phyloP scores from a whole-genome alignment of 2,113 vertebrate genomes.

The Tragelaphus imberbis region DNA sequence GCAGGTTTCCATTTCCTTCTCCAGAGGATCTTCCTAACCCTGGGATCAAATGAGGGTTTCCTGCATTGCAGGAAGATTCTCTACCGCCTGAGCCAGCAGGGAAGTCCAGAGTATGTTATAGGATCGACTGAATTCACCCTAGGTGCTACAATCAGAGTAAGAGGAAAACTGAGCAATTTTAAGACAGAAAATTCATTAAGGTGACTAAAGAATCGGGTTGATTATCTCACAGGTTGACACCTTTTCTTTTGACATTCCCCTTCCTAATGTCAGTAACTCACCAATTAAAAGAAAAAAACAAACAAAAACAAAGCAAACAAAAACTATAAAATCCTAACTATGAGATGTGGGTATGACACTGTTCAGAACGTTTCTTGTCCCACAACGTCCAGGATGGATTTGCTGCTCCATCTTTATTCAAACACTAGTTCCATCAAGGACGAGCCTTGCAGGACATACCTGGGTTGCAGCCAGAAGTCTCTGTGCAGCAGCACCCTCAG shows the following conservation, averaged over 20 bases:
- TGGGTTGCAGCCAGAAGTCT: slow-evolving; percentile 66
- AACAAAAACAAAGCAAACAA: not conserved
- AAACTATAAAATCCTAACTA: not conserved
- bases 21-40: not conserved
- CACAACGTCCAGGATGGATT: not conserved
- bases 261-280: not conserved
- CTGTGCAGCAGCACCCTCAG: slow-evolving; percentile 75
- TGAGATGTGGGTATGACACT: not conserved
- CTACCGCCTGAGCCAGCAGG: not conserved
- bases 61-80: not conserved
- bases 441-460: slow-evolving; percentile 54
- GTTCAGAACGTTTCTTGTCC: not conserved
- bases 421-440: not conserved
- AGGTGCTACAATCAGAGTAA: not conserved
- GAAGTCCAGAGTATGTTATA: not conserved
- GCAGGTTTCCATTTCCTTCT: not conserved
- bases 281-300: not conserved
- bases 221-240: not conserved
- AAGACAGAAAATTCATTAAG: not conserved
- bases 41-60: not conserved
- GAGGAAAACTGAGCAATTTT: not conserved
- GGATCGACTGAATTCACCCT: not conserved
- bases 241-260: not conserved
- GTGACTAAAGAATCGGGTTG: not conserved
- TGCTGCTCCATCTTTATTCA: not conserved